Percentiles rank a stretch among this genome's conserved stretches.
These are phyloP conservation scores for Endotricha flammealis DNA, from an alignment of 2,888 invertebrate species.

Conservation along the genomic window DNA sequence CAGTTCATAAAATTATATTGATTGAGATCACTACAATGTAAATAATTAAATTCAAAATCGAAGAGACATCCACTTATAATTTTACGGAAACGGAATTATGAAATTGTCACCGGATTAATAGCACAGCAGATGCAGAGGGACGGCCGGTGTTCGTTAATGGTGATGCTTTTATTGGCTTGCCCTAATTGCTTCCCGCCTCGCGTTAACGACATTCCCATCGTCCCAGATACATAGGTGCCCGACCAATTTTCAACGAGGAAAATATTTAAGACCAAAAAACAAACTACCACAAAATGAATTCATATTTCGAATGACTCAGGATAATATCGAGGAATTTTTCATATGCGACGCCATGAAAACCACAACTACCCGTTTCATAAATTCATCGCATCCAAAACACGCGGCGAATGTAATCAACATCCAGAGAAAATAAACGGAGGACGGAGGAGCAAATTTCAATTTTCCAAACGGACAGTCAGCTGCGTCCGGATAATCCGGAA, in stretches of 20 bases:
- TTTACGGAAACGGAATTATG: constrained; percentile 13
- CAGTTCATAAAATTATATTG: too few relatives aligned
- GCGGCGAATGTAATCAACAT: constrained; percentile 33
- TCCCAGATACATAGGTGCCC: constrained; percentile 43
- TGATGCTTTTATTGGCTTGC: constrained; percentile 62
- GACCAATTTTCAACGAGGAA: constrained; percentile 33
- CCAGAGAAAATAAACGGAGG: constrained; percentile 26
- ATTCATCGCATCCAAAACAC: constrained; percentile 25
- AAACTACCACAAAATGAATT: not conserved
- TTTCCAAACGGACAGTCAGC: constrained; percentile 55
- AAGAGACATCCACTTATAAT: not conserved
- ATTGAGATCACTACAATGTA: too few relatives aligned
- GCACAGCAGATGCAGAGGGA: constrained; percentile 35
- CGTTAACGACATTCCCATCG: constrained; percentile 53
- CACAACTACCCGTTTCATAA: constrained; percentile 17
- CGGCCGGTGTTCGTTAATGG: constrained; percentile 48
- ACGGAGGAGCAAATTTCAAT: constrained; percentile 48
- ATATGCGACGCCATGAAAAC: constrained; percentile 4
- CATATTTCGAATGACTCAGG: not conserved
- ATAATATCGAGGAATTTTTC: not conserved
- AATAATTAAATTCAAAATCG: not conserved
- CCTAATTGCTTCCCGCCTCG: constrained; percentile 64
- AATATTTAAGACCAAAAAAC: constrained; percentile 14
- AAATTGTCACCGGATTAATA: constrained; percentile 15
- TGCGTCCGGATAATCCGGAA: constrained; percentile 49